Evolutionary conservation across 1,140 invertebrate genomes (phyloP).

Genomic region (Drusus annulatus): DNA sequence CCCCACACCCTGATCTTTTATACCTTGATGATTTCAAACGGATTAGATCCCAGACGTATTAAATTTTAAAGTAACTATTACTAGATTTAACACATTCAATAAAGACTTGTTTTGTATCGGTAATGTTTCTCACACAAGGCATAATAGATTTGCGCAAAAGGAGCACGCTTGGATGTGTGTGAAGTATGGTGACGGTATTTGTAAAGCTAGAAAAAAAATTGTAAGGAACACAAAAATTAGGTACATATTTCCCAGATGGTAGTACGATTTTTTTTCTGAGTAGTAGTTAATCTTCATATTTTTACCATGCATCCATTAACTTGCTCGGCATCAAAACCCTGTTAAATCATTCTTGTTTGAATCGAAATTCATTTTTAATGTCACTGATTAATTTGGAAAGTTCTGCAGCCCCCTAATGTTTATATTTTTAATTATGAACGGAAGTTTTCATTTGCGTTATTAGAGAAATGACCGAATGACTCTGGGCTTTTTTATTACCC

Average conservation of each 20-base stretch:
- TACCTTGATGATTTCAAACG: conserved; percentile 50
- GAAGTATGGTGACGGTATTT: not conserved
- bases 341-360: conserved; percentile 26
- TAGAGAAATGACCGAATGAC: conserved; percentile 54
- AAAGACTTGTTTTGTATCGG: conserved; percentile 4
- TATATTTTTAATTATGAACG: conserved; percentile 47
- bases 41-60: conserved; percentile 48
- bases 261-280: no score
- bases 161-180: not conserved
- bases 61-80: conserved; percentile 1
- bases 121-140: not conserved
- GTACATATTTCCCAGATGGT: no score
- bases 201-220: no score
- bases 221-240: no score
- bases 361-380: conserved; percentile 14
- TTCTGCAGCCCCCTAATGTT: conserved; percentile 29
- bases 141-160: conserved; percentile 36
- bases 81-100: conserved; percentile 4
- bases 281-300: no score
- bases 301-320: no score
- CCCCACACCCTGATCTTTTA: conserved; percentile 53
- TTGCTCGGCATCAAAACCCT: not conserved
- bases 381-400: conserved; percentile 48
- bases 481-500: conserved; percentile 50
- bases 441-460: conserved; percentile 45